Evolutionary conservation across 2,113 vertebrate species (phyloP).

Genomic region (Ptilonorhynchus violaceus): DNA sequence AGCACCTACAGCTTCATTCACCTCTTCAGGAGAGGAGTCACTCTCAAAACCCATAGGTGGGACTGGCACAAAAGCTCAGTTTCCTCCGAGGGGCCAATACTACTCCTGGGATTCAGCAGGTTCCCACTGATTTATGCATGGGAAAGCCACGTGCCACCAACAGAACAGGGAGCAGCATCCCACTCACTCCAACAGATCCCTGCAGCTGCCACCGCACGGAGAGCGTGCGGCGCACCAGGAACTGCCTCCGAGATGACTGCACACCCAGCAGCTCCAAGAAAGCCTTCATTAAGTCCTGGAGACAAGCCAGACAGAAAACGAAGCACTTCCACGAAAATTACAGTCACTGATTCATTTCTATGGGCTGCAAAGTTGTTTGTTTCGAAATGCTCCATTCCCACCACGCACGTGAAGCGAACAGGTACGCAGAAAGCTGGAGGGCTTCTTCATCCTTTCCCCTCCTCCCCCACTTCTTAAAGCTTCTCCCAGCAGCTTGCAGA

Average conservation of each 20-base stretch:
- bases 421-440: neutral
- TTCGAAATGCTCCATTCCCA: neutral
- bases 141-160: neutral
- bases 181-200: neutral
- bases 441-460: neutral
- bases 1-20: neutral
- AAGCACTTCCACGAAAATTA: neutral
- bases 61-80: neutral
- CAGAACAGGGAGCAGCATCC: neutral
- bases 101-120: neutral
- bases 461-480: neutral
- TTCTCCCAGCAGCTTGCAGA: neutral
- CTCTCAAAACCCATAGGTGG: neutral
- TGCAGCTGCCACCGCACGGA: neutral
- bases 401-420: neutral
- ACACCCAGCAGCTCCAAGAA: neutral
- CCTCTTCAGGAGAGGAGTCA: neutral
- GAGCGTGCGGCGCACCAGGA: neutral
- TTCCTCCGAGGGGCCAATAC: neutral
- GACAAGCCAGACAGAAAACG: neutral
- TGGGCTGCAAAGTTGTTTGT: neutral
- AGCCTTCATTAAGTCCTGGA: slow-evolving; percentile 5
- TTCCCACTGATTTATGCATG: neutral
- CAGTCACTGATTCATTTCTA: neutral
- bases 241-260: neutral